phyloP scores from a whole-genome alignment of 1,140 invertebrate species.

The Nylanderia fulva region DNA sequence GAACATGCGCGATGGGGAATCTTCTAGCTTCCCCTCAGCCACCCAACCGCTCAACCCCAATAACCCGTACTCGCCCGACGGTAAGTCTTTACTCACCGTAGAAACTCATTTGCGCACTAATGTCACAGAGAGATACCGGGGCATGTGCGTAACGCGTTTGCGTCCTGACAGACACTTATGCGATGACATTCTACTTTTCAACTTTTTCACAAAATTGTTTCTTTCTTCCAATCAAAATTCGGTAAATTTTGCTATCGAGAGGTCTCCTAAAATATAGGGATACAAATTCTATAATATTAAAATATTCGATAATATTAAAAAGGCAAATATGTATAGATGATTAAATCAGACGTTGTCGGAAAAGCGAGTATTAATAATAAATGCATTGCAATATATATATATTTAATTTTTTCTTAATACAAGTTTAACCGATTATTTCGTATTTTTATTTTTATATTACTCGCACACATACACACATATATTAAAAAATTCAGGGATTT shows the following conservation, averaged over 20 bases:
- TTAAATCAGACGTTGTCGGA: background rate
- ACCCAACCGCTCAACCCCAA: slow-evolving; percentile 94
- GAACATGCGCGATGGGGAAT: slow-evolving; percentile 86
- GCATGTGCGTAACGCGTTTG: slow-evolving; percentile 34
- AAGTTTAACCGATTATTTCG: background rate
- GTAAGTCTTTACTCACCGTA: slow-evolving; percentile 86
- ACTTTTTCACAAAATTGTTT: background rate
- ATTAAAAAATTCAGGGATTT: background rate
- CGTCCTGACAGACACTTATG: background rate
- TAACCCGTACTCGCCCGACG: slow-evolving; percentile 95
- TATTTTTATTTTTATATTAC: background rate
- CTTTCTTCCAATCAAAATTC: background rate
- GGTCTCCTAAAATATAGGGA: background rate
- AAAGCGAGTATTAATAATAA: background rate
- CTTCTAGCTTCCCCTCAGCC: slow-evolving; percentile 88
- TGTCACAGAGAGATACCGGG: background rate
- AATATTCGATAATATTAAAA: background rate
- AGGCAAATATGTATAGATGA: background rate
- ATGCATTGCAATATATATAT: background rate
- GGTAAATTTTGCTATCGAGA: background rate
- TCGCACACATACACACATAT: background rate
- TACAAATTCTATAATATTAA: background rate
- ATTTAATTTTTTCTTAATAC: background rate
- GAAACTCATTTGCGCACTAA: slow-evolving; percentile 51
- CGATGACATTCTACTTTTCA: background rate